Evolutionary conservation across 2,888 invertebrate genomes (phyloP), one percentile per base, ranked within the genome.

Genomic region (Ceramica pisi): DNA sequence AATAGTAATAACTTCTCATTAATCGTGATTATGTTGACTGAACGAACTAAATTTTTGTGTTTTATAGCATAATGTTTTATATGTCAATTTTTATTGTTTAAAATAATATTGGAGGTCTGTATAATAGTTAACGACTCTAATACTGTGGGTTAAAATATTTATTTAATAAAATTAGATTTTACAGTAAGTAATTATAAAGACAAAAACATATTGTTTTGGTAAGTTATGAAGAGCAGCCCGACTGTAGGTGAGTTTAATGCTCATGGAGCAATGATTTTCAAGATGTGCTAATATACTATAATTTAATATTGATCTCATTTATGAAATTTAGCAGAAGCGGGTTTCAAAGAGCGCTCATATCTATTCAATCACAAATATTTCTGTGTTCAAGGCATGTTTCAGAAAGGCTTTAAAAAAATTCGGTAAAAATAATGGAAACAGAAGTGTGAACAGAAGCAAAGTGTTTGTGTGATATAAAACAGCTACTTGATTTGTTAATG

Each of bases 291-390:
- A 83, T 85, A 79, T 78, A 83, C 61, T 80, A 56, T 74, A 76
- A 71, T 86, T 80, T 88, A 89, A 87, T 88, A 90, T 91, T 94
- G 94, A 94, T 94, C 94, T 94, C 94, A 94, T 91, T 84, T 85
- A 86, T 83, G 80, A 89, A 89, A 86, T 82, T 83, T 83, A 84
- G 86, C 87, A 80, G 74, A 67, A 86, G 85, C 83, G 78, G 81
- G 73, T 85, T 83, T 74, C 76, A 65, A 78, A 71, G 80, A 81
- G 76, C 80, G 82, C 83, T 83, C 82, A 74, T 81, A 79, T 65
- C 67, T 74, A 86, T 84, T 85, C 78, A 71, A 87, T 86, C 86
- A 85, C 81, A 86, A 88, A 86, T 84, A 84, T 89, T 87, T 87
- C 87, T 88, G 87, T 88, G 69, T 79, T 79, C 81, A 78, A 72